Base-by-base conservation (phyloP, 2,888 invertebrate species). In the Microctonus aethiopoides region DNA sequence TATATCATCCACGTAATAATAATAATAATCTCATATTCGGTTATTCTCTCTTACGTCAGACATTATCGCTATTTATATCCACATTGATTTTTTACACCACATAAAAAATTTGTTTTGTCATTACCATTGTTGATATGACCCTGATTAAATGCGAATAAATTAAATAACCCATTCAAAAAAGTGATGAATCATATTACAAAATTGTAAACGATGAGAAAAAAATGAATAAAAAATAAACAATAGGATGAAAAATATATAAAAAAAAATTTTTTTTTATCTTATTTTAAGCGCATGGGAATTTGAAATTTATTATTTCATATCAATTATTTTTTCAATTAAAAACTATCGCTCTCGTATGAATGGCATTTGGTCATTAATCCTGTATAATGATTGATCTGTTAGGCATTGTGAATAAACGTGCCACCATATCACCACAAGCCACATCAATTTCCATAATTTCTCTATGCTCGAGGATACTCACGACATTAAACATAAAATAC, bases 401-500 rank as follows among this genome's bases (percentile, higher is more conserved):
- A 46, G 2, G 9, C 1, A 46, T 46, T 46, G 16, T 46, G 46
- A 46, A 46, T 2, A 7, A 6, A 20, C 2, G 9, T 46, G 20
- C n/a, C 7, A 46, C 20, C 16, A 5, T 2, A 54, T 54, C 0
- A 26, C 10, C 9, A 54, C 10, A 9, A 11, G 3, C 26, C 11
- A 10, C 5, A 24, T 51, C 29, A 52, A 70, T 70, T 54, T 60
- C 52, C 65, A 65, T 65, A 65, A 70, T 65, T 70, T 70, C 60
- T 65, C 70, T 70, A 65, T 65, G 65, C 54, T 66, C 52, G 59
- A 39, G 70, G 65, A 51, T 59, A 70, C 51, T 52, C 56, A 65
- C 26, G 16, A 24, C 22, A 65, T 20, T 16, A 26, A 60, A 65
- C 41, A 36, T 34, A 41, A 51, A 34, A n/a, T n/a, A n/a, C n/a